A percentile compares a stretch with the other conserved stretches of the same genome.
Conservation (phyloP, 2,113 vertebrate species). For the Sarotherodon lohbergeri region DNA sequence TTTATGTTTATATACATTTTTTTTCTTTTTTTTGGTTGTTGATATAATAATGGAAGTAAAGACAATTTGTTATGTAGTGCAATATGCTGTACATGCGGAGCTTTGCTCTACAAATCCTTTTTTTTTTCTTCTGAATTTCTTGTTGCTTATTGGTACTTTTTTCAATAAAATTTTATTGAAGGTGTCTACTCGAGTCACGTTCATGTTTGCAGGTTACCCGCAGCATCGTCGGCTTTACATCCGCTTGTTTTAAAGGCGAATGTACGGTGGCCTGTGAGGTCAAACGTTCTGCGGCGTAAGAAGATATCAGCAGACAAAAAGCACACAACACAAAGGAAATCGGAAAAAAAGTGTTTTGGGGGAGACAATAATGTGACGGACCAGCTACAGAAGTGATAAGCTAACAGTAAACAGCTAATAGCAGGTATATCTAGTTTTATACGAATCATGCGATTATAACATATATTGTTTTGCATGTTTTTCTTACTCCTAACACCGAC, state of each 20-base stretch:
- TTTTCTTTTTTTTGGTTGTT: constrained; percentile 36
- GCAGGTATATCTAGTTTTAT: not conserved
- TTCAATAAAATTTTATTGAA: constrained; percentile 78
- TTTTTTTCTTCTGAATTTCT: constrained; percentile 64
- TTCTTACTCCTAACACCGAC: not conserved
- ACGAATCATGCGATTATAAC: not conserved
- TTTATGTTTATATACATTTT: constrained; percentile 56
- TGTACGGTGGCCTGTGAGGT: not conserved
- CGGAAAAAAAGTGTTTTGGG: fast-evolving
- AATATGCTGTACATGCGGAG: constrained; percentile 82
- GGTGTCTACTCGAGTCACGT: constrained; percentile 13
- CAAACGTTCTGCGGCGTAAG: not conserved
- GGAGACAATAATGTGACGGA: not conserved
- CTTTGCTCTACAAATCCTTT: constrained; percentile 77
- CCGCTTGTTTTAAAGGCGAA: not conserved
- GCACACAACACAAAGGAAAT: not conserved
- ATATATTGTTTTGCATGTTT: not conserved
- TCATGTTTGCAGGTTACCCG: not conserved
- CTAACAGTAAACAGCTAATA: not conserved
- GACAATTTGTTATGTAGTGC: constrained; percentile 79
- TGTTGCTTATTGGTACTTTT: constrained; percentile 79
- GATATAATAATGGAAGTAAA: constrained; percentile 72
- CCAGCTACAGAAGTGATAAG: not conserved
- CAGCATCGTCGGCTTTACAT: not conserved
- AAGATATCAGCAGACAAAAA: not conserved